Conservation (phyloP, 2,888 invertebrate genomes). For the Heliconius ismenius region DNA sequence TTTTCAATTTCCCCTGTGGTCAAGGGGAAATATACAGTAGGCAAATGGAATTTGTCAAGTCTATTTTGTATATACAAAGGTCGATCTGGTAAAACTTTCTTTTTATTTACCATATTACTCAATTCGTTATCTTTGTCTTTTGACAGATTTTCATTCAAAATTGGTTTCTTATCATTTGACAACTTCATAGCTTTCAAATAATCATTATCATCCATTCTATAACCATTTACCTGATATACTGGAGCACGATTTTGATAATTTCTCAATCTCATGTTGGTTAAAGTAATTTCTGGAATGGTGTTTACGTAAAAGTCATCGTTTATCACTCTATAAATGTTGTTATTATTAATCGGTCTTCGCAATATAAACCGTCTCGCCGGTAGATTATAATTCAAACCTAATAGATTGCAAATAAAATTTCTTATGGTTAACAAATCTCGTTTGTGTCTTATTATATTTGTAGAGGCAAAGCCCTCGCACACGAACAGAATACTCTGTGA, state of each 20-base stretch:
- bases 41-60: constrained; percentile 5
- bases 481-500: constrained; percentile 13
- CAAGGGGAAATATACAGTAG: neutral
- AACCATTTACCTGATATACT: neutral
- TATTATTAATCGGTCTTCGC: neutral
- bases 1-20: neutral
- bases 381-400: neutral
- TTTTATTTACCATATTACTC: neutral
- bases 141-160: neutral
- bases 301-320: neutral
- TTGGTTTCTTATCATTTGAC: neutral
- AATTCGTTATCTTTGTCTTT: neutral
- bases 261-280: neutral
- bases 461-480: neutral
- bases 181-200: neutral
- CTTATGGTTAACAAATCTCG: neutral
- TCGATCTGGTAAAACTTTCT: constrained; percentile 6
- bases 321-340: constrained; percentile 11
- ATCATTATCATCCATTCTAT: neutral
- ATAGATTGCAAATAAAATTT: constrained; percentile 6
- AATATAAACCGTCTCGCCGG: neutral
- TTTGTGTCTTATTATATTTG: neutral
- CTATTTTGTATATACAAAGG: constrained; percentile 27
- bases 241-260: neutral
- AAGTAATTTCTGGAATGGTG: neutral